Conservation (phyloP, 2,888 invertebrate species). For the Gymnosoma rotundatum region DNA sequence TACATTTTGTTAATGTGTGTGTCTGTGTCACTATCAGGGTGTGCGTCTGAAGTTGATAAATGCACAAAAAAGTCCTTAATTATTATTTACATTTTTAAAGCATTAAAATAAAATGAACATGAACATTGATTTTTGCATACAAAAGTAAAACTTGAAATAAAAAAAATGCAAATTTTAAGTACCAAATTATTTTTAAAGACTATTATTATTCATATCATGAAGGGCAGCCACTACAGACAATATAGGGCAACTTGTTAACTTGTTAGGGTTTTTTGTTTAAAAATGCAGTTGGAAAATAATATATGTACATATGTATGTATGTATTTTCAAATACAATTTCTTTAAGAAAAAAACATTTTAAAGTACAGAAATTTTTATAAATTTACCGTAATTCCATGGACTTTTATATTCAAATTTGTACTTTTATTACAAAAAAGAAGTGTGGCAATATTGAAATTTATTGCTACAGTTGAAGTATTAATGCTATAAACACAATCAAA, state of each 20-base stretch:
- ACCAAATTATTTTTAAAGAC: slow-evolving; percentile 18
- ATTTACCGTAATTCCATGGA: too few species aligned
- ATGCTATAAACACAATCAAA: too few species aligned
- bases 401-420: too few species aligned
- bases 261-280: too few species aligned
- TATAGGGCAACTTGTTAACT: neutral
- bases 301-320: too few species aligned
- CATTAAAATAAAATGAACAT: slow-evolving; percentile 36
- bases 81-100: slow-evolving; percentile 42
- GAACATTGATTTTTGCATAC: slow-evolving; percentile 43
- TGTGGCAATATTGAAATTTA: too few species aligned
- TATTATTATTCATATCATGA: slow-evolving; percentile 15
- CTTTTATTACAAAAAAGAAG: too few species aligned
- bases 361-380: too few species aligned
- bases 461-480: too few species aligned
- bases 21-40: neutral
- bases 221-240: neutral
- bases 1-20: neutral
- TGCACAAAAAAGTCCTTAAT: slow-evolving; percentile 44
- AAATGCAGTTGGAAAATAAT: too few species aligned
- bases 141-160: slow-evolving; percentile 1
- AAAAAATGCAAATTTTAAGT: slow-evolving; percentile 13
- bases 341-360: too few species aligned
- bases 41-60: neutral
- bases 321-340: too few species aligned